A percentile compares a stretch with the other conserved stretches of the same genome.
Evolutionary conservation across 2,888 invertebrate species (phyloP).

Genomic region (Lycia hirtaria): DNA sequence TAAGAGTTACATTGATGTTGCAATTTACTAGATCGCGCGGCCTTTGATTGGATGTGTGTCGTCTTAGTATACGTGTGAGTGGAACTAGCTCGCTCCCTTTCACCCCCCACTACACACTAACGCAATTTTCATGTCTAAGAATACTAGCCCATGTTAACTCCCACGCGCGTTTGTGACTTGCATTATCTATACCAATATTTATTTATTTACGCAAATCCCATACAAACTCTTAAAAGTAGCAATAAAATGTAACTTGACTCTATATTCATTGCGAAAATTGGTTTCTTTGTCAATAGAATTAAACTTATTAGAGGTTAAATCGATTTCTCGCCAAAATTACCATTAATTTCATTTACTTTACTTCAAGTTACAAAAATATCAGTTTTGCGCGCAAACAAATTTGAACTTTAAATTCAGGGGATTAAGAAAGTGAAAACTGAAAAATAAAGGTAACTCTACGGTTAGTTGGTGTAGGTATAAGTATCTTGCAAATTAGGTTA

Average conservation of each 20-base stretch:
- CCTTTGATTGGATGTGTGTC: too few species aligned
- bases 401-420: conserved; percentile 2
- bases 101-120: too few species aligned
- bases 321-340: conserved; percentile 26
- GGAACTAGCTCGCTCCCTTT: too few species aligned
- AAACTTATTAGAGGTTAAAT: conserved; percentile 21
- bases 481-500: conserved; percentile 15
- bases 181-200: conserved; percentile 21
- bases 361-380: conserved; percentile 8
- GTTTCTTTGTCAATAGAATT: conserved; percentile 32
- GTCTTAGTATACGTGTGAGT: too few species aligned
- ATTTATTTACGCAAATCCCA: conserved; percentile 19
- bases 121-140: too few species aligned
- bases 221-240: neutral
- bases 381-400: neutral
- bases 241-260: conserved; percentile 13
- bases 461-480: conserved; percentile 8
- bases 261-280: conserved; percentile 18
- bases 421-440: neutral
- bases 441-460: conserved; percentile 8
- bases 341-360: conserved; percentile 14
- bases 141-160: too few species aligned
- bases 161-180: too few species aligned
- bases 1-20: too few species aligned
- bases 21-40: too few species aligned